Percentiles rank a stretch among this genome's conserved stretches.
Conservation (phyloP, 2,797 vertebrate genomes). For the Neosilurus hyrtlii region DNA sequence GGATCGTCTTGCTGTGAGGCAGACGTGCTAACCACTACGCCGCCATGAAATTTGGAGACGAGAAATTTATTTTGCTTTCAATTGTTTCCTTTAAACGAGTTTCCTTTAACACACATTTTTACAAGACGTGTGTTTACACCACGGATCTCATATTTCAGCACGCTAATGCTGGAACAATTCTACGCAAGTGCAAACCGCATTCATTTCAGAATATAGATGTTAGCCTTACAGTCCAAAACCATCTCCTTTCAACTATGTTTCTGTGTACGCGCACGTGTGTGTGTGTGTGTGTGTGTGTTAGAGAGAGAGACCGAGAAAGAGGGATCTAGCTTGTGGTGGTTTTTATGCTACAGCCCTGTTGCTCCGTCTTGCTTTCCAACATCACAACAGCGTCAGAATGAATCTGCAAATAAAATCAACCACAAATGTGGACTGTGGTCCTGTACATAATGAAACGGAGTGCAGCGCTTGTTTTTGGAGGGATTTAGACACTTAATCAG, state of each 20-base stretch:
- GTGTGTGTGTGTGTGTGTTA: background rate
- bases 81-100: background rate
- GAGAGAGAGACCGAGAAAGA: background rate
- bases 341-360: constrained; percentile 4
- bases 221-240: background rate
- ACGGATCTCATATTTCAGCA: background rate
- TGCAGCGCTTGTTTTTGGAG: constrained; percentile 2
- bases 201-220: constrained; percentile 8
- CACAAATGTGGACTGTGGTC: background rate
- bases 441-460: background rate
- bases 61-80: background rate
- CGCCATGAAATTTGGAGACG: too few species aligned
- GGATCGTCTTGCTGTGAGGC: too few species aligned
- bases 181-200: background rate
- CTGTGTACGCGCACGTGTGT: background rate
- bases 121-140: background rate
- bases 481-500: constrained; percentile 3
- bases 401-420: constrained; percentile 29
- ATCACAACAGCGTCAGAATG: background rate
- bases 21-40: too few species aligned
- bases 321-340: constrained; percentile 5
- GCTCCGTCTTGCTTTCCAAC: background rate
- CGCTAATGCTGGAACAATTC: background rate
- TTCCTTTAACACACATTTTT: background rate
- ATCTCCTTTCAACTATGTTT: constrained; percentile 12